phyloP scores from a whole-genome alignment of 2,797 vertebrate genomes.

The Cossypha caffra region DNA sequence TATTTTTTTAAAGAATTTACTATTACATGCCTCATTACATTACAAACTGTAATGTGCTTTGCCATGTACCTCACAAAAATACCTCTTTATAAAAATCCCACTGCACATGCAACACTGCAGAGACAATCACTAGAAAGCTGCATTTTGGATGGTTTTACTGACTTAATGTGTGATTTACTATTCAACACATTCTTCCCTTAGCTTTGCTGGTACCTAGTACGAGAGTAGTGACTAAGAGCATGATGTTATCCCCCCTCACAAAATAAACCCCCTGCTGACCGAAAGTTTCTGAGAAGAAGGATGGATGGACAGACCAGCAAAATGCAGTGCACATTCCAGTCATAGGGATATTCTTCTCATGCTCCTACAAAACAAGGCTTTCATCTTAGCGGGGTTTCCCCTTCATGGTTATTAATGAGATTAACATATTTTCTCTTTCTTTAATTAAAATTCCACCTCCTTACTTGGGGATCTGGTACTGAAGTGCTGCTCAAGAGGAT shows the following conservation, averaged over 20 bases:
- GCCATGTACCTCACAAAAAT: background rate
- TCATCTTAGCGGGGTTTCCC: constrained; percentile 27
- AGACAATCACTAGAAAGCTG: background rate
- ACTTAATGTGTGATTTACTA: background rate
- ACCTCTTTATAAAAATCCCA: background rate
- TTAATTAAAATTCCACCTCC: constrained; percentile 42
- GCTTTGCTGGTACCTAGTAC: background rate
- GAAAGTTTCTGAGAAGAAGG: background rate
- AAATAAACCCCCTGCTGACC: background rate
- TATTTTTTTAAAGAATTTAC: background rate
- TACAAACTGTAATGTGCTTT: background rate
- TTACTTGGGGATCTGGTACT: background rate
- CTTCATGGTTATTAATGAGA: background rate
- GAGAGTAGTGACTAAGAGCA: background rate
- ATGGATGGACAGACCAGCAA: background rate
- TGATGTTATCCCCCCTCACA: background rate
- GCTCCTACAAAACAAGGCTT: background rate
- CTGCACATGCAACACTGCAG: background rate
- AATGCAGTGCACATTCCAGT: background rate
- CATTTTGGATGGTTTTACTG: background rate
- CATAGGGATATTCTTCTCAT: background rate
- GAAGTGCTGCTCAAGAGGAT: background rate
- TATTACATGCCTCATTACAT: accelerated
- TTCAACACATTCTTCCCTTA: background rate
- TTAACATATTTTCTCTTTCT: background rate